phyloP scores from a whole-genome alignment of 1,140 invertebrate species.

The Nautilus pompilius region DNA sequence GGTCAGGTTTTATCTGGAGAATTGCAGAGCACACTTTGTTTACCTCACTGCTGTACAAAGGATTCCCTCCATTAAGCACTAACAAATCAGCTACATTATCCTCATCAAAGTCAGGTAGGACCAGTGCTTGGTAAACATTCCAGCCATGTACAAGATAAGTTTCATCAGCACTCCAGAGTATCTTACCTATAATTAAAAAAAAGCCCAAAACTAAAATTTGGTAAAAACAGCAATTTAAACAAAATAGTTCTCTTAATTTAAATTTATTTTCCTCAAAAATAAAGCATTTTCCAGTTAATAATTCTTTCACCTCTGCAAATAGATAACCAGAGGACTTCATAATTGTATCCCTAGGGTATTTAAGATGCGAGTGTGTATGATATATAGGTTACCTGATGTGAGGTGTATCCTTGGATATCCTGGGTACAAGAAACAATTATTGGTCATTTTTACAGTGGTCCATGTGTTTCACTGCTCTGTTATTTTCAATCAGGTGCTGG shows the following conservation, averaged over 20 bases:
- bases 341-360: no score
- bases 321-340: no score
- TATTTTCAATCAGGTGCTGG: no score
- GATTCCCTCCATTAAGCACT: conserved; percentile 45
- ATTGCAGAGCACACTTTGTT: no score
- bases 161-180: conserved; percentile 27
- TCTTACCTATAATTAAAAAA: conserved; percentile 19
- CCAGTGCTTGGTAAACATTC: conserved; percentile 36
- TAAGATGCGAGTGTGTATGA: no score
- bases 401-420: no score
- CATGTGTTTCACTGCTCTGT: no score
- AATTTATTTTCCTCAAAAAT: not conserved
- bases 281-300: not conserved
- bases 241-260: not conserved
- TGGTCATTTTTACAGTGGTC: no score
- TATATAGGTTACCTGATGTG: no score
- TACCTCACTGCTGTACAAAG: conserved; percentile 18
- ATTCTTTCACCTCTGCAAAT: no score
- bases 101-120: conserved; percentile 37
- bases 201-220: not conserved
- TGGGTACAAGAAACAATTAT: no score
- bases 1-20: no score
- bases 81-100: conserved; percentile 46
- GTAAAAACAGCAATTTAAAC: not conserved
- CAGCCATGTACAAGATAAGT: conserved; percentile 22